These are phyloP conservation scores for Melikaiella ostensackeni DNA, from an alignment of 2,888 invertebrate species.

Conservation along the genomic window DNA sequence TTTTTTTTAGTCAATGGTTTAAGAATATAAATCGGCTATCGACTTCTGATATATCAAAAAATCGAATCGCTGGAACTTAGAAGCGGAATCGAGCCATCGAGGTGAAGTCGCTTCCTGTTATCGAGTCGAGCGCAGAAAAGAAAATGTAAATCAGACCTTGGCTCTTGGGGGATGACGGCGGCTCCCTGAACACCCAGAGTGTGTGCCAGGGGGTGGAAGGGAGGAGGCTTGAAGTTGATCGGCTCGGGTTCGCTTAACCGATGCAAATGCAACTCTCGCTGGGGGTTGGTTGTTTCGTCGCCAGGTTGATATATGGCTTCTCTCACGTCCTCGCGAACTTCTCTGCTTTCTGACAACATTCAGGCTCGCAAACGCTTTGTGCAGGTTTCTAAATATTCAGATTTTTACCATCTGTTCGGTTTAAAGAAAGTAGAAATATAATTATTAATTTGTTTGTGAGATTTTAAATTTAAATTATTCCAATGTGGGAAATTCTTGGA, in stretches of 20 bases:
- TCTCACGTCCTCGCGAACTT: slow-evolving; percentile 50
- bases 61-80: slow-evolving; percentile 61
- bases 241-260: slow-evolving; percentile 64
- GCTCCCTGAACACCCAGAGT: slow-evolving; percentile 56
- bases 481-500: no score
- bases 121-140: slow-evolving; percentile 67
- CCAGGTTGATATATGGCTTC: slow-evolving; percentile 70
- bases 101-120: slow-evolving; percentile 68
- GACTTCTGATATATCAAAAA: slow-evolving; percentile 52
- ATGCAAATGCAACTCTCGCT: slow-evolving; percentile 75
- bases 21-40: neutral
- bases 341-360: slow-evolving; percentile 35
- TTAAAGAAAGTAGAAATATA: neutral
- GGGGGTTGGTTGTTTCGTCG: slow-evolving; percentile 74
- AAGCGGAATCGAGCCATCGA: slow-evolving; percentile 63
- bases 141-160: slow-evolving; percentile 69
- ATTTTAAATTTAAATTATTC: neutral
- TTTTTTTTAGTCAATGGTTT: neutral
- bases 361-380: slow-evolving; percentile 21
- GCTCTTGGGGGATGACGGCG: slow-evolving; percentile 58
- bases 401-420: neutral
- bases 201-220: slow-evolving; percentile 44
- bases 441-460: neutral
- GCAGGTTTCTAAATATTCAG: slow-evolving; percentile 42
- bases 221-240: slow-evolving; percentile 63